Conservation (phyloP, 2,888 invertebrate genomes). For the Meganola albula region DNA sequence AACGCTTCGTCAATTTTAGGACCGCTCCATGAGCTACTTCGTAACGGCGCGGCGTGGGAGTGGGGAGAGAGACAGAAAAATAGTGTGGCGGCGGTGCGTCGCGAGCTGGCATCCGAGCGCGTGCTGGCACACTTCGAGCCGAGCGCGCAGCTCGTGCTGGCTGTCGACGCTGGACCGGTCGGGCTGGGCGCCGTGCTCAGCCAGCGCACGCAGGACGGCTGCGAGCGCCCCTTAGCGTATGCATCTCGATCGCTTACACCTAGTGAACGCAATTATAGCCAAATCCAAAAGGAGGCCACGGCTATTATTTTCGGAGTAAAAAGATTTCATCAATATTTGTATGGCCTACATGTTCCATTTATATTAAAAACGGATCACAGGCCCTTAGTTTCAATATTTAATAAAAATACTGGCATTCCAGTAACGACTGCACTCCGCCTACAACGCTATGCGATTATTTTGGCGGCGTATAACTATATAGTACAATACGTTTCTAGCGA, state of each 20-base stretch:
- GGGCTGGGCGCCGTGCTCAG: background rate
- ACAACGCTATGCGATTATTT: slow-evolving; percentile 1
- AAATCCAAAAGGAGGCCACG: slow-evolving; percentile 1
- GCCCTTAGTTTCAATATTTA: slow-evolving; percentile 3
- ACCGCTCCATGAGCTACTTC: slow-evolving; percentile 19
- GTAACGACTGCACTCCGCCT: background rate
- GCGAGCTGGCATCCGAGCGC: slow-evolving; percentile 10
- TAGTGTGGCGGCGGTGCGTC: slow-evolving; percentile 3
- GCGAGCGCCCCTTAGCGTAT: background rate
- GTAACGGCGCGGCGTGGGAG: slow-evolving; percentile 5
- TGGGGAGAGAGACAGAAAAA: slow-evolving; percentile 8
- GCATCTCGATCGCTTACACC: background rate
- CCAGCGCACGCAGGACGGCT: background rate
- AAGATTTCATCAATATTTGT: background rate
- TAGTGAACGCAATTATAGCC: slow-evolving; percentile 1
- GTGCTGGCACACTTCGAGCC: slow-evolving; percentile 14
- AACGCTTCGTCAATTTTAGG: slow-evolving; percentile 18
- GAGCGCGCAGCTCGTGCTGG: background rate
- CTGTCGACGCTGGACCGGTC: background rate
- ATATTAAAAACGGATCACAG: slow-evolving; percentile 3
- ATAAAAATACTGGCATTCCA: background rate
- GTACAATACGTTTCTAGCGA: background rate
- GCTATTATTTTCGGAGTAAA: slow-evolving; percentile 1
- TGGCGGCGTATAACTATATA: slow-evolving; percentile 2
- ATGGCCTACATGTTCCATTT: slow-evolving; percentile 1